phyloP scores from a whole-genome alignment of 1,140 invertebrate genomes.

The Drosophila parabipectinata region DNA sequence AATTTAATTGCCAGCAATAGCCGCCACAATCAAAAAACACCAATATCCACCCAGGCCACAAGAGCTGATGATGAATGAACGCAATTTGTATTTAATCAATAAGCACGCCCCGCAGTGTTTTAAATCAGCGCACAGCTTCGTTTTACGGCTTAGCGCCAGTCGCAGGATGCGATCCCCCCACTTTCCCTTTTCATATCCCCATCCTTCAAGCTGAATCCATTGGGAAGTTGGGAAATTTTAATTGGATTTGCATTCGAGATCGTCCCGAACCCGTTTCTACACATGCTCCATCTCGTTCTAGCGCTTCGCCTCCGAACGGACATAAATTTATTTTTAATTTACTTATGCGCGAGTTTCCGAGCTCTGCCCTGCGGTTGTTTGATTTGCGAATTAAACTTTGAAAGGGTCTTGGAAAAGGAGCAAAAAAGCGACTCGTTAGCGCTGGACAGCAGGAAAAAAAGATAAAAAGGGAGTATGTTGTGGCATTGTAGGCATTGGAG shows the following conservation, averaged over 20 bases:
- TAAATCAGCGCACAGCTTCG: constrained; percentile 80
- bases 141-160: constrained; percentile 80
- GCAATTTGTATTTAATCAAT: constrained; percentile 83
- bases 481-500: not conserved
- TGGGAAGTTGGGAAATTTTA: constrained; percentile 63
- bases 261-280: constrained; percentile 53
- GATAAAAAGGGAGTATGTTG: not conserved
- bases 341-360: constrained; percentile 76
- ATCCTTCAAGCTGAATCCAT: not conserved
- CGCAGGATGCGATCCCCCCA: constrained; percentile 38
- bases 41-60: constrained; percentile 18
- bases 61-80: constrained; percentile 72
- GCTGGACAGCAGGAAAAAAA: constrained; percentile 13
- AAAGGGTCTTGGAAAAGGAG: constrained; percentile 21
- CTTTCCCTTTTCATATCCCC: not conserved
- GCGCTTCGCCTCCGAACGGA: constrained; percentile 30
- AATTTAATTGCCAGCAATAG: constrained; percentile 70
- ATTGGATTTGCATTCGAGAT: constrained; percentile 78
- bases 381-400: constrained; percentile 79
- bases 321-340: constrained; percentile 83
- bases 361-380: constrained; percentile 73
- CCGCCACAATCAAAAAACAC: constrained; percentile 32
- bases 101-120: constrained; percentile 79
- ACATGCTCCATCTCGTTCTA: constrained; percentile 16
- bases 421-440: constrained; percentile 54